Percentiles rank a stretch among this genome's conserved stretches.
phyloP scores from a whole-genome alignment of 2,888 invertebrate genomes.

The Rhyacophila evoluta region DNA sequence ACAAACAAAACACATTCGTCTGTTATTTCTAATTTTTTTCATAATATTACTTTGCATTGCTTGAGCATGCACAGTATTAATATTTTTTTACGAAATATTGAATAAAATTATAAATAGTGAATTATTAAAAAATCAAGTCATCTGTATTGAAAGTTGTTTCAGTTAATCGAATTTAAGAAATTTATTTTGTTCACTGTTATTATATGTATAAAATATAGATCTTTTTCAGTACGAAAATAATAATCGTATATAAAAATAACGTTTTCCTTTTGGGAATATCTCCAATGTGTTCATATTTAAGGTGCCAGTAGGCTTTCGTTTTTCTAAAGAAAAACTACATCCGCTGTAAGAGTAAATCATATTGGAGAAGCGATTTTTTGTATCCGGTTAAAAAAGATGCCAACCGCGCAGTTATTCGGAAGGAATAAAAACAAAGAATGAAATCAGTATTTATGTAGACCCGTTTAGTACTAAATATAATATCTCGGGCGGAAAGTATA shows the following conservation, averaged over 20 bases:
- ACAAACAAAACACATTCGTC: too few relatives aligned
- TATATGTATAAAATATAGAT: neutral
- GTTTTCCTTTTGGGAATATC: neutral
- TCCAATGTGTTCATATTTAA: neutral
- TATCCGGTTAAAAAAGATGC: constrained; percentile 28
- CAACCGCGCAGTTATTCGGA: neutral
- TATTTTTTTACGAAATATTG: neutral
- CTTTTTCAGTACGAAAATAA: neutral
- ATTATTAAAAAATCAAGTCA: neutral
- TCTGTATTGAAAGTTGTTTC: neutral
- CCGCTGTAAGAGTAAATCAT: constrained; percentile 29
- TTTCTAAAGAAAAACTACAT: constrained; percentile 29
- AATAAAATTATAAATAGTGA: constrained; percentile 9
- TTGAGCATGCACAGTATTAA: neutral
- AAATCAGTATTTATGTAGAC: neutral
- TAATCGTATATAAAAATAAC: neutral
- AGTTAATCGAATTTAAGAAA: neutral
- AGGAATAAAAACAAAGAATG: neutral
- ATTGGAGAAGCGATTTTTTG: constrained; percentile 31
- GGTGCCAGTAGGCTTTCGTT: neutral
- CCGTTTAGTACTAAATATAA: neutral
- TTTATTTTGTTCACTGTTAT: too few relatives aligned
- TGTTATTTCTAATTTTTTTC: too few relatives aligned
- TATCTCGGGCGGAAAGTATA: neutral
- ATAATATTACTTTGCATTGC: neutral